phyloP scores from a whole-genome alignment of 2,888 invertebrate species.

The Coecobrya sp. region DNA sequence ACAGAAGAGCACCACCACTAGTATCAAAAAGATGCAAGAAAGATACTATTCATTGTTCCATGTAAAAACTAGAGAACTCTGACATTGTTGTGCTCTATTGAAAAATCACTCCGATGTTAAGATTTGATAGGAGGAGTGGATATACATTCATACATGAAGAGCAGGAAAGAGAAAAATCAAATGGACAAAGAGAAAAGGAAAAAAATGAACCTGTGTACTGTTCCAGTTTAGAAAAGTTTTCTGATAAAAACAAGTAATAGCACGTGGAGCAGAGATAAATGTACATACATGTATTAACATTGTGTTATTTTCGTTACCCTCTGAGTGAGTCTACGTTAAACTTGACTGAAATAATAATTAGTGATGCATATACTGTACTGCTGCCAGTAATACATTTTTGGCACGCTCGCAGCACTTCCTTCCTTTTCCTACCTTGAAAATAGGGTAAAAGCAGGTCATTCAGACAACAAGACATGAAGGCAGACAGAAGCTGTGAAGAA shows the following conservation, averaged over 20 bases:
- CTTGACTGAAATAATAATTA: slow-evolving; percentile 32
- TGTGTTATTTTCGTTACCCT: background rate
- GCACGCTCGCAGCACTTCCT: slow-evolving; percentile 73
- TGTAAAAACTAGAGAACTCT: background rate
- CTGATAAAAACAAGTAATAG: background rate
- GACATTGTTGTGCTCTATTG: slow-evolving; percentile 70
- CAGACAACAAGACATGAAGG: background rate
- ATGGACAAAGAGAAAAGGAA: slow-evolving; percentile 20
- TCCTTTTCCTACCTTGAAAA: slow-evolving; percentile 74
- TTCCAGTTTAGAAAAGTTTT: slow-evolving; percentile 50
- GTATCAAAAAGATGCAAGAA: background rate
- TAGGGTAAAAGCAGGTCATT: slow-evolving; percentile 65
- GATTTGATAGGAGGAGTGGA: slow-evolving; percentile 35
- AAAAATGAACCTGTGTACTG: background rate
- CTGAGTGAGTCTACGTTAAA: background rate
- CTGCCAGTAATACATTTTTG: slow-evolving; percentile 50
- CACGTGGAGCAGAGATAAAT: background rate
- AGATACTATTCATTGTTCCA: slow-evolving; percentile 64
- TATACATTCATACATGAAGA: background rate
- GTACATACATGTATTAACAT: no score
- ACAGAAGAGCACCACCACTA: background rate
- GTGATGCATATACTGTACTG: slow-evolving; percentile 17
- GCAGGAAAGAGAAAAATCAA: background rate
- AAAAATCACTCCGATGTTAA: slow-evolving; percentile 59
- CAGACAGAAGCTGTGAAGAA: background rate